Evolutionary conservation across 2,888 invertebrate genomes (phyloP).

Genomic region (Luffia ferchaultella): DNA sequence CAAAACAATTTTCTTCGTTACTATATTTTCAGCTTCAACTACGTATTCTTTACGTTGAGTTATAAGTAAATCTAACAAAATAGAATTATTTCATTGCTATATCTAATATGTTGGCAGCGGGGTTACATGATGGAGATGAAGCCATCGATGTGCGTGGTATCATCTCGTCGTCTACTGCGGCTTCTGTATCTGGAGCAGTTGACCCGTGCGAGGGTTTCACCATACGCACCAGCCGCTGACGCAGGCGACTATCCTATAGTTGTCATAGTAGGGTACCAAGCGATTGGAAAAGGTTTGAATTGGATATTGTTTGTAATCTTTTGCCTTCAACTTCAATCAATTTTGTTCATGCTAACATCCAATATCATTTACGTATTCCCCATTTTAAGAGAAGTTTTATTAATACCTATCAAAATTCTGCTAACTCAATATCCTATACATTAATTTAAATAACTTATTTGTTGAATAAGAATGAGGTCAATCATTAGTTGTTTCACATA

Average conservation of each 20-base stretch:
- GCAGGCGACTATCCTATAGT: constrained; percentile 43
- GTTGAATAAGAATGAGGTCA: too few species aligned
- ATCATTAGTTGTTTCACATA: too few species aligned
- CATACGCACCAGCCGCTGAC: constrained; percentile 40
- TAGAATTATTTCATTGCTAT: too few species aligned
- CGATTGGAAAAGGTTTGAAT: constrained; percentile 45
- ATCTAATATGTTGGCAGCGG: too few species aligned
- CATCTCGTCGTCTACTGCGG: constrained; percentile 38
- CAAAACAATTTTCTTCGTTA: too few species aligned
- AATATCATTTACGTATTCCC: neutral
- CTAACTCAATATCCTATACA: too few species aligned
- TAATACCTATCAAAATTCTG: neutral
- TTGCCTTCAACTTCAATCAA: too few species aligned
- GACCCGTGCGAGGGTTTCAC: constrained; percentile 33
- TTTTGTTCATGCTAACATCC: neutral
- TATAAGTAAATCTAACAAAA: too few species aligned
- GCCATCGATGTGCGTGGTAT: constrained; percentile 33
- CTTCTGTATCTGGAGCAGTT: constrained; percentile 48
- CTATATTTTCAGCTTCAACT: too few species aligned
- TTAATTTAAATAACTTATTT: too few species aligned
- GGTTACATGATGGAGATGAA: constrained; percentile 39
- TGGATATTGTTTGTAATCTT: too few species aligned
- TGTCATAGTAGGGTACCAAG: constrained; percentile 45
- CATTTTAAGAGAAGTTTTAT: neutral
- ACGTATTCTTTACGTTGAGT: too few species aligned